Percentiles rank a stretch among this genome's conserved stretches.
Evolutionary conservation across 2,113 vertebrate species (phyloP).

Genomic region (Phyllostomus hastatus): DNA sequence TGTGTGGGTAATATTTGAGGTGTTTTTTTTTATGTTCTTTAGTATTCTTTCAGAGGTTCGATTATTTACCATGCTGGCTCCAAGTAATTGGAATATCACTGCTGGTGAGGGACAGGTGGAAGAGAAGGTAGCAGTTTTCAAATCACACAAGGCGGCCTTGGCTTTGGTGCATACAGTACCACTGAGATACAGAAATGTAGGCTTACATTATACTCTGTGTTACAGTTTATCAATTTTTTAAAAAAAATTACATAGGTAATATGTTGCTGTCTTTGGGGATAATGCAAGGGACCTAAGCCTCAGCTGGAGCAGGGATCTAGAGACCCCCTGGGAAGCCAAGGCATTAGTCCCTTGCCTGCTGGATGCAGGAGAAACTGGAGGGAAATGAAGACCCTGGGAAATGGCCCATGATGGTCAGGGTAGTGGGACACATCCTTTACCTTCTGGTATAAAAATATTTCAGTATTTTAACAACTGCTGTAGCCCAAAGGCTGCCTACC

Average conservation of each 20-base stretch:
- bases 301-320: not conserved
- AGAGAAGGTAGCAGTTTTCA: not conserved
- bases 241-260: not conserved
- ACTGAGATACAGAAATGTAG: not conserved
- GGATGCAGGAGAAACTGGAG: not conserved
- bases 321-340: not conserved
- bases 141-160: not conserved
- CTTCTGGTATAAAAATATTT: not conserved
- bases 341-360: not conserved
- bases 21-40: not conserved
- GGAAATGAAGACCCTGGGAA: not conserved
- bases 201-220: not conserved
- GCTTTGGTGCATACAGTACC: not conserved
- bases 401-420: not conserved
- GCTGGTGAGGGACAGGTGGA: not conserved
- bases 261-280: not conserved
- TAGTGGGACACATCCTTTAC: not conserved
- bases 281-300: not conserved
- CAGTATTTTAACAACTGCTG: not conserved
- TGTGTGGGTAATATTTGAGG: slow-evolving; percentile 24
- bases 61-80: slow-evolving; percentile 36
- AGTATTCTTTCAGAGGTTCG: slow-evolving; percentile 40
- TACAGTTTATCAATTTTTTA: not conserved
- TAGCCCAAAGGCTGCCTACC: not conserved
- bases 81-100: slow-evolving; percentile 40